phyloP scores from a whole-genome alignment of 2,113 vertebrate species.

The Corythornis cristatus region DNA sequence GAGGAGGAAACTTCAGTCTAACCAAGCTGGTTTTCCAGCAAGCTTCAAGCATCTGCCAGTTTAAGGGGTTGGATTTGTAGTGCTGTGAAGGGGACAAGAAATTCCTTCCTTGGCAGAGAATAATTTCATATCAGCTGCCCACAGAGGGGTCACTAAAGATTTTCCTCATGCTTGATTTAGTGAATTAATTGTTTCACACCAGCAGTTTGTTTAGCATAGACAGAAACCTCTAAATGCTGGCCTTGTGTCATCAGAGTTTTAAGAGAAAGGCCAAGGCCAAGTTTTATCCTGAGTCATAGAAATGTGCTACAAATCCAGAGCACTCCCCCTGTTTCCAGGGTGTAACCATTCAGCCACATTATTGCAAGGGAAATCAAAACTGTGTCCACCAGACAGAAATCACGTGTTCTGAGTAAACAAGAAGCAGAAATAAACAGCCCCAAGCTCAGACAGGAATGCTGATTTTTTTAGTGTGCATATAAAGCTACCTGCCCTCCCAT shows the following conservation, averaged over 20 bases:
- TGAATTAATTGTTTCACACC: neutral
- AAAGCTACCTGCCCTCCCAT: neutral
- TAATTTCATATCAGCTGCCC: neutral
- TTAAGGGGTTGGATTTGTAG: neutral
- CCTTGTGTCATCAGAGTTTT: neutral
- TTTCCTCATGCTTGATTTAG: neutral
- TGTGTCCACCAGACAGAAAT: neutral
- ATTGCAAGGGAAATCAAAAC: neutral
- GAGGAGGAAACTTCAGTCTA: neutral
- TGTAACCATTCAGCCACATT: neutral
- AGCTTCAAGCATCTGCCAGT: neutral
- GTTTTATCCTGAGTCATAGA: neutral
- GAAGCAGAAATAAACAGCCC: neutral
- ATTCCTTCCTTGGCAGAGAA: neutral
- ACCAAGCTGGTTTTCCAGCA: neutral
- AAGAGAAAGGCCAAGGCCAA: neutral
- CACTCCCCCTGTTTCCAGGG: neutral
- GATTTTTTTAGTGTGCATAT: neutral
- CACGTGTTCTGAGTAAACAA: conserved; percentile 14
- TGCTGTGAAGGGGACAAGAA: neutral
- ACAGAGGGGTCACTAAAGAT: neutral
- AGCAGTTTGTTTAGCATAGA: neutral
- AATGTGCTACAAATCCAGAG: neutral
- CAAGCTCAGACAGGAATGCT: neutral
- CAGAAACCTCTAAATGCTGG: neutral